Evolutionary conservation across 2,888 invertebrate species (phyloP), one percentile per base, ranked within the genome.

Genomic region (Hyposoter dolosus): DNA sequence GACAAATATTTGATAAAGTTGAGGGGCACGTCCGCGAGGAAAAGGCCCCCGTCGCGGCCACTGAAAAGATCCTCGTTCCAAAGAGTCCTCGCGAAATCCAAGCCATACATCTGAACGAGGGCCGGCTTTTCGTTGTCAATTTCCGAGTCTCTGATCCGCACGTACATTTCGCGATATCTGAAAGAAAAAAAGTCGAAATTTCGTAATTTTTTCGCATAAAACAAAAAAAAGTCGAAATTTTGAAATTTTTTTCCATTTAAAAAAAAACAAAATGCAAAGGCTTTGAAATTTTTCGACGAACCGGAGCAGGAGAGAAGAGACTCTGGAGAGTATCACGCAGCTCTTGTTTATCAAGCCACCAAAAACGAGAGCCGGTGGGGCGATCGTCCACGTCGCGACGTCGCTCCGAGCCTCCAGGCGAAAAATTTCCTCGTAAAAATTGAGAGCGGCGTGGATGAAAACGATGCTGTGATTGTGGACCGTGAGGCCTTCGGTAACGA

Each of bases 301-400:
- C 90, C 87, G 91, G 60, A 91, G 47, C 76, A 94, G 79, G 47
- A 94, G 88, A 3, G 88, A 88, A 86, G 93, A 94, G n/a, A 91
- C 88, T 86, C 91, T 90, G 15, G 92, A 92, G n/a, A 94, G 75
- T 56, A 91, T 88, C 5, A 88, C 88, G 79, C 90, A 90, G 81
- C 87, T 91, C 71, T 83, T 90, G 23, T 89, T 88, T 15, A 92
- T 80, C 77, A 94, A 91, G 84, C 90, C 86, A 28, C 91, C 92
- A 83, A 94, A 93, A 83, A 94, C 90, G 5, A 94, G 89, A 19
- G 90, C 83, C 10, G 92, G 69, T 0, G 94, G 92, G 66, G 94
- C 91, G 1, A 94, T 65, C 28, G 92, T 92, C 87, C 91, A 90
- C n/a, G 89, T 86, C n/a, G 81, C 74, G 19, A 91, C 28, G n/a